Conservation (phyloP, 1,140 invertebrate genomes). For the Lutraria rhynchaena region DNA sequence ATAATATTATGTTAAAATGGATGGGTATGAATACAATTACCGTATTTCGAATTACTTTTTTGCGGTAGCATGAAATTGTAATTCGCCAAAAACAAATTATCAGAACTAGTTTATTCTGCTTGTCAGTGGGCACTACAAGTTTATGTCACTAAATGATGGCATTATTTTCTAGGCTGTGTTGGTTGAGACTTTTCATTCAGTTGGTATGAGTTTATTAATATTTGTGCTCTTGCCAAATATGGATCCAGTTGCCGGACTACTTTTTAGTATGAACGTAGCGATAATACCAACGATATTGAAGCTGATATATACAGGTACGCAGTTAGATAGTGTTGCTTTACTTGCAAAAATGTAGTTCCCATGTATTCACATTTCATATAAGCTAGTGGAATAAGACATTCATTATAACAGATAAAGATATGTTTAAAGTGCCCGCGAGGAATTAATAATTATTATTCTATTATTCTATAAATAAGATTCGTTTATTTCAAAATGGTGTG, state of each 20-base stretch:
- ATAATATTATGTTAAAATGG: neutral
- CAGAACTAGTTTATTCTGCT: neutral
- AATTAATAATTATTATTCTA: too few relatives aligned
- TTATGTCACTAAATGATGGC: too few relatives aligned
- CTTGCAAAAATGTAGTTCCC: neutral
- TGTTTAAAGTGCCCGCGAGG: too few relatives aligned
- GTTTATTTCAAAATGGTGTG: too few relatives aligned
- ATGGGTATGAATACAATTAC: neutral
- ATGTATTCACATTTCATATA: too few relatives aligned
- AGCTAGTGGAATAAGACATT: too few relatives aligned
- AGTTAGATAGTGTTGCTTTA: neutral
- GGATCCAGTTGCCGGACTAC: constrained; percentile 66
- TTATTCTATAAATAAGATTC: too few relatives aligned
- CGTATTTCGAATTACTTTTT: neutral
- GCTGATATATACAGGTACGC: constrained; percentile 59
- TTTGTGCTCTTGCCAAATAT: constrained; percentile 76
- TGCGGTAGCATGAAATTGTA: neutral
- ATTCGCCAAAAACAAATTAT: neutral
- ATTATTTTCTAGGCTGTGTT: constrained; percentile 65
- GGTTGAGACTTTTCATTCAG: constrained; percentile 75
- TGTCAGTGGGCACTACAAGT: neutral
- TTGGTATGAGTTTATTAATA: constrained; percentile 75
- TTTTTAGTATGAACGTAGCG: constrained; percentile 66
- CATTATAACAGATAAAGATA: too few relatives aligned
- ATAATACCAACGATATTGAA: constrained; percentile 69